Evolutionary conservation across 2,888 invertebrate genomes (phyloP).

Genomic region (Microplitis manilae): DNA sequence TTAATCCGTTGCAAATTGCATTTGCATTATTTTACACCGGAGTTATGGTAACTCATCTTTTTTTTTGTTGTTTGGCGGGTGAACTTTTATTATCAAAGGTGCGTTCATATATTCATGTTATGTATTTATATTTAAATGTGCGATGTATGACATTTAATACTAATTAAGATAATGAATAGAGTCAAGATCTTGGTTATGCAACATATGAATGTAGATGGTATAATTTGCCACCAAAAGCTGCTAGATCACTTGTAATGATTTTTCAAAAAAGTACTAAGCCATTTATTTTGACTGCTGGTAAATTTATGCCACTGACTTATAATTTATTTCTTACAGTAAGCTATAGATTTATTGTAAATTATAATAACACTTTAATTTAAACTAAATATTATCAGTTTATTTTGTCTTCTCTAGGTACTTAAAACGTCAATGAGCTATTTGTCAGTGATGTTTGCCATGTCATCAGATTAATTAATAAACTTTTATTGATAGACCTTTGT

Average conservation of each 20-base stretch:
- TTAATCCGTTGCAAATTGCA: constrained; percentile 37
- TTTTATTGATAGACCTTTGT: not conserved
- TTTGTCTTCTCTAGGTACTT: constrained; percentile 25
- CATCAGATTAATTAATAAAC: not conserved
- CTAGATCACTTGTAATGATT: constrained; percentile 42
- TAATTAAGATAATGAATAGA: not conserved
- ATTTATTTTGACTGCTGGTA: constrained; percentile 45
- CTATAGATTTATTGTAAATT: not conserved
- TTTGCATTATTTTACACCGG: constrained; percentile 42
- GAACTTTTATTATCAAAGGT: constrained; percentile 49
- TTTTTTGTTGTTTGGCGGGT: constrained; percentile 55
- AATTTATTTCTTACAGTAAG: constrained; percentile 43
- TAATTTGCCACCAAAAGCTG: constrained; percentile 35
- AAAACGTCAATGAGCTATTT: constrained; percentile 45
- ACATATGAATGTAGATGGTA: constrained; percentile 47
- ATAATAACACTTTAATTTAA: not conserved
- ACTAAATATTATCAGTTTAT: not conserved
- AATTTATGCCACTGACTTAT: constrained; percentile 43
- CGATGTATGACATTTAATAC: not conserved
- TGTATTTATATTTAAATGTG: too few relatives aligned
- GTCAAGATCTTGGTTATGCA: constrained; percentile 26
- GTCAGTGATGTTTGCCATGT: constrained; percentile 39
- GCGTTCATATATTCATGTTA: not conserved
- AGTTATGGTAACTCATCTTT: constrained; percentile 53
- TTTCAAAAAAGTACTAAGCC: constrained; percentile 39